Percentiles rank a stretch among this genome's conserved stretches.
Conservation (phyloP, 2,888 invertebrate species). For the Clanis bilineata region DNA sequence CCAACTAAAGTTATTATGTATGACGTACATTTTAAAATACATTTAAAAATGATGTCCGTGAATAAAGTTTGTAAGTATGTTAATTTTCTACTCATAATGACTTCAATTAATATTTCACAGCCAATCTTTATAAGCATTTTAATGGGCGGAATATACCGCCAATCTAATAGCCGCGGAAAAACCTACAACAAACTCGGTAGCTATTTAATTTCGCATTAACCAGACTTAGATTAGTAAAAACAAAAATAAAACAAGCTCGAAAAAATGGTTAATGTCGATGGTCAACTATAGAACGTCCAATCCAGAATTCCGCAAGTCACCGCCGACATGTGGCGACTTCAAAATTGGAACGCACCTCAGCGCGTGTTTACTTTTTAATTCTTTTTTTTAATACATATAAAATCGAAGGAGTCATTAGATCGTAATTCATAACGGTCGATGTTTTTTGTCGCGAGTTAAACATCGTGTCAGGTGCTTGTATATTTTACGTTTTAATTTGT, state of each 20-base stretch:
- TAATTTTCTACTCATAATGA: background rate
- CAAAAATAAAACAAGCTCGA: background rate
- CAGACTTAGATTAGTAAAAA: background rate
- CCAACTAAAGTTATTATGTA: too few relatives aligned
- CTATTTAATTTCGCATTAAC: conserved; percentile 1
- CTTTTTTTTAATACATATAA: conserved; percentile 44
- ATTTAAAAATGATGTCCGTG: background rate
- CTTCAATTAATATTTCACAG: conserved; percentile 14
- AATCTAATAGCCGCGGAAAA: background rate
- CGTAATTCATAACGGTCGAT: conserved; percentile 72
- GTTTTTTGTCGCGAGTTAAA: conserved; percentile 56
- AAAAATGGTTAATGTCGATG: conserved; percentile 17
- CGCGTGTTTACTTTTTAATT: conserved; percentile 62
- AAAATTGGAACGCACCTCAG: conserved; percentile 62
- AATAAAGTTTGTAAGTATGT: background rate
- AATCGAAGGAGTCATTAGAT: conserved; percentile 72
- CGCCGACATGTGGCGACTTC: conserved; percentile 71
- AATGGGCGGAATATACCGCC: background rate
- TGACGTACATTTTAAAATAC: background rate
- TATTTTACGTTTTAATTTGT: conserved; percentile 51
- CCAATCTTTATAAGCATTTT: conserved; percentile 22
- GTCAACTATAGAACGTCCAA: conserved; percentile 15
- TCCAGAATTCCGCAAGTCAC: conserved; percentile 63
- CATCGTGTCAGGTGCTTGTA: conserved; percentile 58
- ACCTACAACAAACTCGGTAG: background rate